Base-by-base conservation (phyloP, 2,113 vertebrate genomes). In the Alligator mississippiensis region DNA sequence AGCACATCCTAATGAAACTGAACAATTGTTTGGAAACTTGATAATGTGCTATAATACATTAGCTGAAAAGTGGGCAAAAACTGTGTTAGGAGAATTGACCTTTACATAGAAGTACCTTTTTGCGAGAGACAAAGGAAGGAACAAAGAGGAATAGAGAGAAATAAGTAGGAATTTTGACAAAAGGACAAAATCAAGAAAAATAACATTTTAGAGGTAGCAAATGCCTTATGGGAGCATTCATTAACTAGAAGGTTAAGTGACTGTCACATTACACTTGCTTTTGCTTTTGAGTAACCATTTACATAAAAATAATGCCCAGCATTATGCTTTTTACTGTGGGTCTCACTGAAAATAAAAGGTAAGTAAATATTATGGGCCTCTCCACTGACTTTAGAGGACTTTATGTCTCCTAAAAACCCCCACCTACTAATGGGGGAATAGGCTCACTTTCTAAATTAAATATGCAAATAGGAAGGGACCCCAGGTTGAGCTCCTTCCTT, bases 11-110 rank as follows among this genome's bases (percentile, higher is more conserved):
- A 97, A 96, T 96, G 94, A 96, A 96, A 97, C 79, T 70, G 97
- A 97, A 97, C 96, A 95, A 97, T 97, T 97, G 94, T 95, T 97
- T 97, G 94, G 97, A 96, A 98, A 97, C 94, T 95, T 95, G 96
- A 97, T 96, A 97, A 96, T 88, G 92, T 83, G 90, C 87, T 97
- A 95, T 92, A 95, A 95, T 95, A 95, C 88, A 89, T 97, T 96
- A 97, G 93, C 89, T 97, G 94, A 97, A 95, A 96, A 96, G 89
- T 81, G 84, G 90, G 87, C 94, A 94, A 94, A 84, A 94, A 92
- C 94, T 84, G 75, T 89, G 92, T 83, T 93, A 96, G 96, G 88
- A 84, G 91, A 94, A 64, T 94, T 97, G 93, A 95, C 96, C 86
- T 96, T 96, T 95, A 64, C 92, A 89, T 60, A 84, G 85, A 47